Conservation (phyloP, 2,888 invertebrate genomes). For the Notodonta dromedarius region DNA sequence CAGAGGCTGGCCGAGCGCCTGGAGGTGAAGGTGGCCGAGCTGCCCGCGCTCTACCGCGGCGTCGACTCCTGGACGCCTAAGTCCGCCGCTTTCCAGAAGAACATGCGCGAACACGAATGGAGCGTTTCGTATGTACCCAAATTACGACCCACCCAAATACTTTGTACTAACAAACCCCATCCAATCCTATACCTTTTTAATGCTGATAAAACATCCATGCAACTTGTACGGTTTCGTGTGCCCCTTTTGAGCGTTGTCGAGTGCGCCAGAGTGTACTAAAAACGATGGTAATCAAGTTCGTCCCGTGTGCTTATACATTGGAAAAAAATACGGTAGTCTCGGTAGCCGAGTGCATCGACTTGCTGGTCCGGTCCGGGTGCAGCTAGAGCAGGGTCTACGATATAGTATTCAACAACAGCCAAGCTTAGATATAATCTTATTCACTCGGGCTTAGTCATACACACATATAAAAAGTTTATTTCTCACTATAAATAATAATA, state of each 20-base stretch:
- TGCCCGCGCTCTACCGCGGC: slow-evolving; percentile 89
- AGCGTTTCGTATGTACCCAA: slow-evolving; percentile 82
- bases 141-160: slow-evolving; percentile 23
- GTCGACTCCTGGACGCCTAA: slow-evolving; percentile 91
- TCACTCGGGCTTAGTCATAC: neutral
- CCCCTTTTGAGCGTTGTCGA: slow-evolving; percentile 26
- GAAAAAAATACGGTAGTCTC: slow-evolving; percentile 44
- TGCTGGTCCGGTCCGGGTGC: slow-evolving; percentile 50
- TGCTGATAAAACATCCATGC: slow-evolving; percentile 16
- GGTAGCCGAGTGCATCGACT: slow-evolving; percentile 58
- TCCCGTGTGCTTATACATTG: slow-evolving; percentile 47
- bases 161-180: slow-evolving; percentile 53
- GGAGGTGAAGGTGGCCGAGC: slow-evolving; percentile 82
- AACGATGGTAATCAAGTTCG: slow-evolving; percentile 30
- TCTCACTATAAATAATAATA: neutral
- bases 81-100: slow-evolving; percentile 84
- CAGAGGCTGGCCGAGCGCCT: slow-evolving; percentile 79
- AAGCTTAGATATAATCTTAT: neutral
- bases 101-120: slow-evolving; percentile 84
- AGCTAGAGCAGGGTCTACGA: slow-evolving; percentile 44
- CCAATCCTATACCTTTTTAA: slow-evolving; percentile 17
- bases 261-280: slow-evolving; percentile 26
- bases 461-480: too few relatives aligned
- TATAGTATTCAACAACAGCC: slow-evolving; percentile 36
- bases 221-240: slow-evolving; percentile 32